Evolutionary conservation across 2,113 vertebrate genomes (phyloP), one percentile per base, ranked within the genome.

Genomic region (Tichodroma muraria): DNA sequence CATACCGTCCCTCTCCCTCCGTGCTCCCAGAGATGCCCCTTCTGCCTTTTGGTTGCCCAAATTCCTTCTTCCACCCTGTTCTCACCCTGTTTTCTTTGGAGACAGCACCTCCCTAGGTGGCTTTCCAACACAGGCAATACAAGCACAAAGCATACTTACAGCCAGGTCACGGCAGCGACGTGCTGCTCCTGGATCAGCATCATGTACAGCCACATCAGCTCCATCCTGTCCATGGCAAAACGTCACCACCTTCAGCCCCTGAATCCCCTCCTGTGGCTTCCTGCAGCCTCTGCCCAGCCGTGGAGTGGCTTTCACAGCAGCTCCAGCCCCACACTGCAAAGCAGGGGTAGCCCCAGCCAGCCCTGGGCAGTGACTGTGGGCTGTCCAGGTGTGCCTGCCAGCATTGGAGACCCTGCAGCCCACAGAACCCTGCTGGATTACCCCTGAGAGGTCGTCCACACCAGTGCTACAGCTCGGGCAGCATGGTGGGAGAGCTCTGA

Each of bases 371-470:
- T 16, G 63, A 40, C 56, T 2, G 1, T 30, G 28, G 65, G 44
- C 52, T 71, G 79, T 5, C 30, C 28, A 16, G n/a, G 10, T 35
- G 49, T 68, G 47, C 31, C 73, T 80, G 70, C 28, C 60, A 66
- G 57, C 77, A 47, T 11, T 0, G 0, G 22, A 75, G 56, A 80
- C 31, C 17, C 4, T 2, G 52, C 3, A 33, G 50, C 53, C 19
- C 0, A 0, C 52, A 83, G 61, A 53, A 45, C 16, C 14, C 54
- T 37, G 22, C 30, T 13, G 5, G 28, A 38, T 5, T 61, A 60
- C 25, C 52, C 35, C 37, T 47, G 24, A 0, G 0, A 50, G 20
- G 9, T 7, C 1, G 0, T 49, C 52, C 64, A 44, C 7, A 1
- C 13, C 2, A 6, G 13, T 47, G 47, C 33, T 66, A 52, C 35